These are phyloP conservation scores for Tetraodon nigroviridis DNA, from an alignment of 2,113 vertebrate genomes.

Conservation along the genomic window DNA sequence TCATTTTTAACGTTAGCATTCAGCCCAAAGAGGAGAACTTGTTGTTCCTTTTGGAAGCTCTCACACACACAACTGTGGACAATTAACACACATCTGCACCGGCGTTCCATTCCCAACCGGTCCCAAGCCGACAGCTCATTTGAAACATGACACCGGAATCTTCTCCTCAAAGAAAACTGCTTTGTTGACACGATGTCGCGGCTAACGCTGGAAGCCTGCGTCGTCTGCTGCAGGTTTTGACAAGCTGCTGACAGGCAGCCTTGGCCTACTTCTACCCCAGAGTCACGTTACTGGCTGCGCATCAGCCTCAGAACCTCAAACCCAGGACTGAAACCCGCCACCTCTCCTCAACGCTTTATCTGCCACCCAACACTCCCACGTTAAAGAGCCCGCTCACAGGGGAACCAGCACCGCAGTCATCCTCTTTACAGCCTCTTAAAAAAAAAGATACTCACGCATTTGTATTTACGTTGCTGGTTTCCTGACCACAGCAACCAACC, in stretches of 20 bases:
- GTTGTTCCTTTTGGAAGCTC: background rate
- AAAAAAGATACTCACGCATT: too few relatives aligned
- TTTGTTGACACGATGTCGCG: background rate
- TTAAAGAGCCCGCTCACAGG: constrained; percentile 28
- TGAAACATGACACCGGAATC: background rate
- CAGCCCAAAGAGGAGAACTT: background rate
- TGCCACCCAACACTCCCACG: constrained; percentile 21
- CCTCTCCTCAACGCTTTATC: constrained; percentile 28
- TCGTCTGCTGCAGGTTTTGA: constrained; percentile 35
- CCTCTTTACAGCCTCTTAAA: too few relatives aligned
- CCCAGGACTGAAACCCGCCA: constrained; percentile 5
- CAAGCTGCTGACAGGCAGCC: constrained; percentile 40
- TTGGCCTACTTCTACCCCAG: constrained; percentile 47
- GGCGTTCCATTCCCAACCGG: too few relatives aligned
- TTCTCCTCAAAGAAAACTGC: background rate
- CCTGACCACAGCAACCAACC: background rate
- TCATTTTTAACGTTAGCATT: background rate
- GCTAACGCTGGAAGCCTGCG: background rate
- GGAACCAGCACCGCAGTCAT: background rate
- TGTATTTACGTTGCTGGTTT: too few relatives aligned
- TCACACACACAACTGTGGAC: too few relatives aligned
- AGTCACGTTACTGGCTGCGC: constrained; percentile 46
- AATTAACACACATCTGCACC: too few relatives aligned
- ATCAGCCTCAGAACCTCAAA: constrained; percentile 7
- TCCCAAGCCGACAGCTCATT: too few relatives aligned